Evolutionary conservation across 2,888 invertebrate species (phyloP).

Genomic region (Bellardia pandia): DNA sequence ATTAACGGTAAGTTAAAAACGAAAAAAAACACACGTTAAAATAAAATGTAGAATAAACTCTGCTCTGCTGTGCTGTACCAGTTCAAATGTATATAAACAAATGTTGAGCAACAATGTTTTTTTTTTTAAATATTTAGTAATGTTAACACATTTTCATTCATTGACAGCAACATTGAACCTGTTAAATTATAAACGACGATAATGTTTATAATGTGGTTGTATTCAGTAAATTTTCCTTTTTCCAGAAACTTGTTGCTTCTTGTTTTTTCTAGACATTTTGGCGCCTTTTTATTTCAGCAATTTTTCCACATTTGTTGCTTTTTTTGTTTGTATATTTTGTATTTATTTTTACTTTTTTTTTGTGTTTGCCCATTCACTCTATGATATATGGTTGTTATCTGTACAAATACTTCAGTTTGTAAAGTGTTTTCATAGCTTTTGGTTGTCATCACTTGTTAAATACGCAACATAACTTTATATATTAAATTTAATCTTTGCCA

Average conservation of each 20-base stretch:
- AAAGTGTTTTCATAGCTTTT: conserved; percentile 70
- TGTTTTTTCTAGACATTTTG: conserved; percentile 66
- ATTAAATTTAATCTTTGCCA: not conserved
- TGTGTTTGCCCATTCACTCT: conserved; percentile 16
- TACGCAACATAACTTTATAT: conserved; percentile 50
- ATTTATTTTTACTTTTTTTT: not conserved
- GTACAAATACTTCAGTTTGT: conserved; percentile 67
- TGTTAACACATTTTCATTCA: not conserved
- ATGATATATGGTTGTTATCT: conserved; percentile 65
- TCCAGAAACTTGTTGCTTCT: conserved; percentile 67
- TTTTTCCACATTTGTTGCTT: conserved; percentile 1
- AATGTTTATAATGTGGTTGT: too few species aligned
- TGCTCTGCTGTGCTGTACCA: conserved; percentile 54
- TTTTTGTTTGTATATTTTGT: conserved; percentile 4
- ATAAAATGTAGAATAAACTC: conserved; percentile 14
- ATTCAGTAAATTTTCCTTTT: not conserved
- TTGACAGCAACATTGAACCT: not conserved
- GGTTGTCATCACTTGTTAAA: conserved; percentile 65
- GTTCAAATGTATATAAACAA: conserved; percentile 16
- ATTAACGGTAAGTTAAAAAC: conserved; percentile 91
- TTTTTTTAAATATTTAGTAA: not conserved
- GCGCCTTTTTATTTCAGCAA: conserved; percentile 58
- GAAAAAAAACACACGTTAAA: not conserved
- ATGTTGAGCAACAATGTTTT: conserved; percentile 19
- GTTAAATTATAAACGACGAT: not conserved